A percentile compares a stretch with the other conserved stretches of the same genome.
Conservation (phyloP, 2,797 vertebrate genomes). For the Eupleurogrammus muticus region DNA sequence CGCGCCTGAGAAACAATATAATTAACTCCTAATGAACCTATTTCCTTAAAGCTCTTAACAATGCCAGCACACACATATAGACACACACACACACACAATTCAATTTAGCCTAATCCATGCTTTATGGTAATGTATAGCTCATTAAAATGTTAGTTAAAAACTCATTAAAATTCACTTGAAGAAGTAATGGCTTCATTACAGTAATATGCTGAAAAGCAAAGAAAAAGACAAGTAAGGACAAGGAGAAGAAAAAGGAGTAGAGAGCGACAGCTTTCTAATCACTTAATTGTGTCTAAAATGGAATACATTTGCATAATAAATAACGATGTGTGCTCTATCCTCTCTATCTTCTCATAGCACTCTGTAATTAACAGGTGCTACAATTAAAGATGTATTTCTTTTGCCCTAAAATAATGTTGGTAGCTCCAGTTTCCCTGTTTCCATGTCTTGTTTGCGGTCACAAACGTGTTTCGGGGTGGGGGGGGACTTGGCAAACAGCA, state of each 20-base stretch:
- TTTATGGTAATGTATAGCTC: constrained; percentile 95
- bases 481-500: constrained; percentile 59
- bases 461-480: constrained; percentile 37
- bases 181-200: constrained; percentile 95
- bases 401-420: constrained; percentile 81
- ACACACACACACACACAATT: constrained; percentile 76
- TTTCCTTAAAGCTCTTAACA: constrained; percentile 73
- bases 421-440: constrained; percentile 73
- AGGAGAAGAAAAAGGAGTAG: constrained; percentile 81
- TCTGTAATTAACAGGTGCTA: constrained; percentile 86
- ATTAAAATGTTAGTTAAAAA: constrained; percentile 98
- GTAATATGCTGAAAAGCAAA: constrained; percentile 90
- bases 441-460: constrained; percentile 65
- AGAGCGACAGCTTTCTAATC: constrained; percentile 90
- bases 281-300: constrained; percentile 92
- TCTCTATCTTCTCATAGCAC: constrained; percentile 72
- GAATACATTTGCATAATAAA: constrained; percentile 94
- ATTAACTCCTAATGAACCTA: constrained; percentile 94
- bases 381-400: constrained; percentile 88
- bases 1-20: constrained; percentile 87
- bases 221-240: constrained; percentile 81
- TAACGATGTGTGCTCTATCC: constrained; percentile 79
- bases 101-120: constrained; percentile 91
- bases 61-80: constrained; percentile 59
- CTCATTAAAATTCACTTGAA: constrained; percentile 94